A percentile compares a stretch with the other conserved stretches of the same genome.
phyloP scores from a whole-genome alignment of 1,140 invertebrate species.

The Neodiprion pinetum region DNA sequence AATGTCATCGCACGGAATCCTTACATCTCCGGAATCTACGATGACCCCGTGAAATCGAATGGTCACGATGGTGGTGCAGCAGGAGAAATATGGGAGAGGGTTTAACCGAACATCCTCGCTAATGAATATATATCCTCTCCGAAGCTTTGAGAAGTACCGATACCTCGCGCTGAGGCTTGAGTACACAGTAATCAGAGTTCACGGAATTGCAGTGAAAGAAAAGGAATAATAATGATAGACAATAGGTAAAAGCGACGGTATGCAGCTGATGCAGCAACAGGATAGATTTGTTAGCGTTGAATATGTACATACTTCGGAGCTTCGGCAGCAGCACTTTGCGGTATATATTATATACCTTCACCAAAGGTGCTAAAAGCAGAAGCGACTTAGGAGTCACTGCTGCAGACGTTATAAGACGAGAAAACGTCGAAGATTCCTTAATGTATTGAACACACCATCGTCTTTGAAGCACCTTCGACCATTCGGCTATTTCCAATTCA shows the following conservation, averaged over 20 bases:
- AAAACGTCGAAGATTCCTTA: conserved; percentile 5
- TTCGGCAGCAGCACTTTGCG: no score
- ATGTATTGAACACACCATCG: not conserved
- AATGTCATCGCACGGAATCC: no score
- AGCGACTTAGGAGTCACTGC: not conserved
- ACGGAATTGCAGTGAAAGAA: not conserved
- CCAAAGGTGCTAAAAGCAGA: conserved; percentile 1
- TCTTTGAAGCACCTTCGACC: not conserved
- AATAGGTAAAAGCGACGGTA: not conserved
- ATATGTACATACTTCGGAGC: not conserved
- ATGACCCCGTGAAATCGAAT: no score
- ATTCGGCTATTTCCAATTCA: not conserved
- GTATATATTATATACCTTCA: no score
- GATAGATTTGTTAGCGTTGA: not conserved
- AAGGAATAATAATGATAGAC: not conserved
- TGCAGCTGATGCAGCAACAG: not conserved
- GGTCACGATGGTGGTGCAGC: no score
- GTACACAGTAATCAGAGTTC: not conserved
- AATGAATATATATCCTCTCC: no score
- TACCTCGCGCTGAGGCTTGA: no score
- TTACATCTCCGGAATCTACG: no score
- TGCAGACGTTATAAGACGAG: not conserved
- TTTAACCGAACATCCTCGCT: no score
- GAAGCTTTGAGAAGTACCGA: no score
- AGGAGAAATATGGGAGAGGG: no score